Evolutionary conservation across 2,113 vertebrate genomes (phyloP).

Genomic region (Trogon melanurus): DNA sequence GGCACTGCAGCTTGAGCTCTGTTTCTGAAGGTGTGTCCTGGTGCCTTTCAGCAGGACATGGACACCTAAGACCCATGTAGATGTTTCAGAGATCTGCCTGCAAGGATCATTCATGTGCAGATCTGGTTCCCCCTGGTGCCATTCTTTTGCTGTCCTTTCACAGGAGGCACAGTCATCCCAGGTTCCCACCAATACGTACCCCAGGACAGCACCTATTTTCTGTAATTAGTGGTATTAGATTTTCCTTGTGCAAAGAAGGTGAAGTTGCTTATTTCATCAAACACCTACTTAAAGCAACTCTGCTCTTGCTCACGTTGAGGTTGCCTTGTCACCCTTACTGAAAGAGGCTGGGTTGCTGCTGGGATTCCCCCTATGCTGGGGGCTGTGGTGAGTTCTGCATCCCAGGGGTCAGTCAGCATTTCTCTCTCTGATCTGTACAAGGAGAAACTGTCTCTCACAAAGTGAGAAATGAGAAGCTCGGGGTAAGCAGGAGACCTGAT

Average conservation of each 20-base stretch:
- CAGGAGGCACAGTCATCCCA: rapidly evolving
- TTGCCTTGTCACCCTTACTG: neutral
- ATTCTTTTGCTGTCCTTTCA: neutral
- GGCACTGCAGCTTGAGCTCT: neutral
- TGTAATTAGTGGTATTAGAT: neutral
- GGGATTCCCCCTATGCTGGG: neutral
- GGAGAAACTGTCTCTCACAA: neutral
- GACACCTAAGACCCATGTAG: neutral
- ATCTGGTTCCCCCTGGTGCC: rapidly evolving
- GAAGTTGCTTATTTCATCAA: neutral
- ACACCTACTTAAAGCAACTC: neutral
- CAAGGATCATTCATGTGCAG: neutral
- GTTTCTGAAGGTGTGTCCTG: neutral
- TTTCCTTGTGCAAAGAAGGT: neutral
- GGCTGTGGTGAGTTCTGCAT: neutral
- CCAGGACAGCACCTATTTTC: neutral
- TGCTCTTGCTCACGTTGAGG: neutral
- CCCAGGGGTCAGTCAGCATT: rapidly evolving
- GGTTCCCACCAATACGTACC: neutral
- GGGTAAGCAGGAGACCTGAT: neutral
- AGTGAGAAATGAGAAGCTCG: neutral
- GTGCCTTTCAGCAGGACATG: neutral
- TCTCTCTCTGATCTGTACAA: rapidly evolving
- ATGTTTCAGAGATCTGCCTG: neutral
- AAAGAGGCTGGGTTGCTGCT: neutral